These are phyloP conservation scores for Miltochrista miniata DNA, from an alignment of 2,888 invertebrate genomes.

Conservation along the genomic window DNA sequence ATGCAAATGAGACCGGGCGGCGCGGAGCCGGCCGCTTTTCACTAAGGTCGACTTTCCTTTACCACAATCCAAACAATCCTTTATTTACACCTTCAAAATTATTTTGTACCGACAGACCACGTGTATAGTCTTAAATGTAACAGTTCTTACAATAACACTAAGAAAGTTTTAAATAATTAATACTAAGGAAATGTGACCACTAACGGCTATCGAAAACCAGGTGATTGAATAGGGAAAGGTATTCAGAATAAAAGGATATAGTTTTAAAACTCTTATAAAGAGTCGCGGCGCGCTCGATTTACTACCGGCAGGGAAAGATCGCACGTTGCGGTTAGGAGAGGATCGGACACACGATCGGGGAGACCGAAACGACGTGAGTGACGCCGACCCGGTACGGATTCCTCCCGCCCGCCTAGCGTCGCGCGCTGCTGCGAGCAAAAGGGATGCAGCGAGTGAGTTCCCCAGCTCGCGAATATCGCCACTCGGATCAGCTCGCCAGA, in stretches of 20 bases:
- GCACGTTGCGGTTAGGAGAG: slow-evolving; percentile 78
- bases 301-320: slow-evolving; percentile 75
- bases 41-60: slow-evolving; percentile 57
- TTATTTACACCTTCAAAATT: slow-evolving; percentile 59
- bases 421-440: slow-evolving; percentile 70
- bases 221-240: slow-evolving; percentile 39
- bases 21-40: slow-evolving; percentile 53
- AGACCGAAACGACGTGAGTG: slow-evolving; percentile 80
- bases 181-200: slow-evolving; percentile 24
- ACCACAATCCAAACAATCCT: slow-evolving; percentile 71
- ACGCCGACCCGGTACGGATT: slow-evolving; percentile 58
- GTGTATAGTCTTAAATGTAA: slow-evolving; percentile 47
- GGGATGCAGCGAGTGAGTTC: slow-evolving; percentile 74
- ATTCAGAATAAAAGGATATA: slow-evolving; percentile 50
- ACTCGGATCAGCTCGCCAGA: slow-evolving; percentile 72
- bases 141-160: slow-evolving; percentile 24
- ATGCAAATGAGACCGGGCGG: slow-evolving; percentile 69
- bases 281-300: slow-evolving; percentile 62
- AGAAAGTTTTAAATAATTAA: slow-evolving; percentile 34
- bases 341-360: slow-evolving; percentile 77
- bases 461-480: slow-evolving; percentile 73
- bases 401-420: slow-evolving; percentile 75
- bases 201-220: slow-evolving; percentile 40
- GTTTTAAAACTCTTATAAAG: slow-evolving; percentile 54
- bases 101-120: slow-evolving; percentile 45